Evolutionary conservation across 2,888 invertebrate species (phyloP).

Genomic region (Drosophila conformis): DNA sequence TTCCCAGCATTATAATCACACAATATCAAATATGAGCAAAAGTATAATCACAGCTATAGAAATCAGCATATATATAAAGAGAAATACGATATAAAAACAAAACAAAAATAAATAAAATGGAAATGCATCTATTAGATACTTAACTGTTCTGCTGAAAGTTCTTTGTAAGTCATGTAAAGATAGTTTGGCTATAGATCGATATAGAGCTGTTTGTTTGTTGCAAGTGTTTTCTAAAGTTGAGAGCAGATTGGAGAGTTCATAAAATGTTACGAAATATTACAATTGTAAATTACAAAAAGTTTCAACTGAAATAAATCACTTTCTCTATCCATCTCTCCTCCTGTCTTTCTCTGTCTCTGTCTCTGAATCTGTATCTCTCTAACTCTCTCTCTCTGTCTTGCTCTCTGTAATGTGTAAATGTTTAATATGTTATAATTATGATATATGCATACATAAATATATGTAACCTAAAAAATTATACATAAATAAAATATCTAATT

Average conservation of each 20-base stretch:
- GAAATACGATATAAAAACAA: background rate
- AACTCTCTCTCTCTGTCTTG: slow-evolving; percentile 30
- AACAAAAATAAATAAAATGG: slow-evolving; percentile 9
- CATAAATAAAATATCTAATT: slow-evolving; percentile 69
- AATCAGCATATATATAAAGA: slow-evolving; percentile 14
- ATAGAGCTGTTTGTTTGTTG: slow-evolving; percentile 32
- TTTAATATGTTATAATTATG: slow-evolving; percentile 61
- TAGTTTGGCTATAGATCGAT: slow-evolving; percentile 37
- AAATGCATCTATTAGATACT: slow-evolving; percentile 37
- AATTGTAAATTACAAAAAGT: slow-evolving; percentile 41
- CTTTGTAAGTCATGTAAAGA: slow-evolving; percentile 48
- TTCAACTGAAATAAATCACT: slow-evolving; percentile 27
- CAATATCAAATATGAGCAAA: slow-evolving; percentile 53
- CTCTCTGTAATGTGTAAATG: slow-evolving; percentile 67
- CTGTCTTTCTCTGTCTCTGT: background rate
- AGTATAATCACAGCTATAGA: slow-evolving; percentile 25
- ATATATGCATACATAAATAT: slow-evolving; percentile 39
- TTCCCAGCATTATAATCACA: slow-evolving; percentile 44
- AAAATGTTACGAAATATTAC: slow-evolving; percentile 7
- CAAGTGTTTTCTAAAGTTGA: slow-evolving; percentile 35
- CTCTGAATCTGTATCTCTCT: background rate
- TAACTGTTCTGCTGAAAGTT: slow-evolving; percentile 66
- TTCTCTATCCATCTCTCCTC: slow-evolving; percentile 5
- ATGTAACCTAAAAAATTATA: slow-evolving; percentile 55
- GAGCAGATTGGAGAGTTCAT: slow-evolving; percentile 30